Evolutionary conservation across 1,140 invertebrate genomes (phyloP), one percentile per base, ranked within the genome.

Genomic region (Diorhabda carinulata): DNA sequence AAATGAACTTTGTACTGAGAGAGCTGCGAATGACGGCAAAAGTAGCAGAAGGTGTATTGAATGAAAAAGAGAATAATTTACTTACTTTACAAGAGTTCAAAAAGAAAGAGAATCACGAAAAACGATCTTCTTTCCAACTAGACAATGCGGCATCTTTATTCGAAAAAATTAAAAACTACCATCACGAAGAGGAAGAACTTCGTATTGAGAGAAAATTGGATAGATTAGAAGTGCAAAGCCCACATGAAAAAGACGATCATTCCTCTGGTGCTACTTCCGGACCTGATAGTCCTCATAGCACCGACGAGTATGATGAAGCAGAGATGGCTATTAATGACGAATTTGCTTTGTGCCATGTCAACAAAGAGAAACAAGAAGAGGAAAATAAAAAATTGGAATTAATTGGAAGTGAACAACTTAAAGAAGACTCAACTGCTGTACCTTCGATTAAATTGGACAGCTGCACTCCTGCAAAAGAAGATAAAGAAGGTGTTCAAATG

Each of bases 261-360:
- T 91, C 91, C 9, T 94, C 92, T 0, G 92, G 92, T 42, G 91
- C 91, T 75, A 95, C 93, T 5, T 93, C 92, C 6, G 93, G 93
- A 2, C 93, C 93, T 0, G 93, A 95, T 74, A 93, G 90, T 79
- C 91, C 92, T 2, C 85, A 89, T 60, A 91, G 90, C 73, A 86
- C 86, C 70, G 90, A 92, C 71, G 90, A 91, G 73, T 83, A 87
- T 64, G 89, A 91, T 64, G 87, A 90, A 70, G 84, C 71, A 8
- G 78, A 78, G 71, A 74, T 68, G 67, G 74, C 66, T 44, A 67
- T 76, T 10, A 77, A 70, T 7, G 76, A 78, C 60, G 77, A 67
- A 79, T 79, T 75, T 78, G 80, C 71, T 77, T 81, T 64, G 78
- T 82, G 47, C 72, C 82, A 64, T 73, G 78, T 68, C 75, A 81